Evolutionary conservation across 2,888 invertebrate species (phyloP).

Genomic region (Monoplex corrugatus): DNA sequence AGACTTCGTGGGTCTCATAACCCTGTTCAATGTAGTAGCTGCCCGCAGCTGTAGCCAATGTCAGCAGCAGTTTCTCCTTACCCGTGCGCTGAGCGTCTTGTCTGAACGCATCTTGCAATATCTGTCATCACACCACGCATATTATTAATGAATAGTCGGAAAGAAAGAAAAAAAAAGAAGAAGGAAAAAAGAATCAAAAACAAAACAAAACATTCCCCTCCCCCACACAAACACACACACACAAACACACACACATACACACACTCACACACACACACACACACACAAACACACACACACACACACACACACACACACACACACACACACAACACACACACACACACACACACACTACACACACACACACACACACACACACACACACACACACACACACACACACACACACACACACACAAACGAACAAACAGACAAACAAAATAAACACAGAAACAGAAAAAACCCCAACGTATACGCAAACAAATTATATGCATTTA

Average conservation of each 20-base stretch:
- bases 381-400: background rate
- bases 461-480: too few relatives aligned
- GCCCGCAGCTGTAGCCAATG: slow-evolving; percentile 62
- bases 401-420: slow-evolving; percentile 3
- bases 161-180: background rate
- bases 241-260: slow-evolving; percentile 1
- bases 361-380: slow-evolving; percentile 21
- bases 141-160: background rate
- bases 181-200: background rate
- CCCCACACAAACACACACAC: background rate
- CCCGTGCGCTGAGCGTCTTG: slow-evolving; percentile 62
- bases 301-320: background rate
- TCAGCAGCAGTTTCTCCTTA: slow-evolving; percentile 66
- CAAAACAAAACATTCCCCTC: too few relatives aligned
- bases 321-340: slow-evolving; percentile 20
- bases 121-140: slow-evolving; percentile 56
- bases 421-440: background rate
- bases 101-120: slow-evolving; percentile 65
- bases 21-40: slow-evolving; percentile 61
- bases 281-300: background rate
- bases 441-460: background rate
- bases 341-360: slow-evolving; percentile 14
- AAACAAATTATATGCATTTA: too few relatives aligned
- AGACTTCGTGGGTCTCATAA: slow-evolving; percentile 61
- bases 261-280: background rate